These are phyloP conservation scores for Cheilosia soror DNA, from an alignment of 2,888 invertebrate genomes.

Conservation along the genomic window DNA sequence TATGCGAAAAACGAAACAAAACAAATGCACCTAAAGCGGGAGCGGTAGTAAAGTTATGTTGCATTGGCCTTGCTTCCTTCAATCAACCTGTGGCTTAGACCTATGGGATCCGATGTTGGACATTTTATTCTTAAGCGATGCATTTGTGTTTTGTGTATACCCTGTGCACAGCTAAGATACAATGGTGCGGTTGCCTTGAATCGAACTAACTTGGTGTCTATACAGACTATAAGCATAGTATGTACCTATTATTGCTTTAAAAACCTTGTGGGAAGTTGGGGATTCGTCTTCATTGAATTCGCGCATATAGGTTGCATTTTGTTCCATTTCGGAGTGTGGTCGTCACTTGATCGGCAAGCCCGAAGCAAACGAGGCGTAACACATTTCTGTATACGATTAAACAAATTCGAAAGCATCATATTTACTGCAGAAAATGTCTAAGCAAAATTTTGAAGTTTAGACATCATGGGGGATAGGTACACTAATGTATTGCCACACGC, in stretches of 20 bases:
- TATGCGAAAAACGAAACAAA: constrained; percentile 28
- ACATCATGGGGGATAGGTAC: too few species aligned
- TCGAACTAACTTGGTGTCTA: constrained; percentile 3
- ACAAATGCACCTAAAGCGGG: constrained; percentile 19
- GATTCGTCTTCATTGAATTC: constrained; percentile 40
- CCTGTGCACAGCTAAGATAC: neutral
- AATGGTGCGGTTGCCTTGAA: constrained; percentile 5
- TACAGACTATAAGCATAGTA: neutral
- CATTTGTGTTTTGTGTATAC: constrained; percentile 20
- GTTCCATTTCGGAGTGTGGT: constrained; percentile 13
- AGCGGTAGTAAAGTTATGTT: constrained; percentile 31
- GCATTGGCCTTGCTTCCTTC: constrained; percentile 35
- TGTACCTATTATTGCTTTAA: constrained; percentile 23
- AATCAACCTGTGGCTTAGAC: constrained; percentile 44
- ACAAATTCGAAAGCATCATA: too few species aligned
- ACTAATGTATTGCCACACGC: too few species aligned
- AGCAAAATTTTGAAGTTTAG: too few species aligned
- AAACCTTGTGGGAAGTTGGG: constrained; percentile 31
- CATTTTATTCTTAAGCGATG: constrained; percentile 12
- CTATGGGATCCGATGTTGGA: constrained; percentile 22
- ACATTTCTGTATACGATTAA: constrained; percentile 11
- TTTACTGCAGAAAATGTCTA: too few species aligned
- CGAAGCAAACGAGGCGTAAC: constrained; percentile 43
- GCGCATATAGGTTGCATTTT: constrained; percentile 15
- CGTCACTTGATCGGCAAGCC: constrained; percentile 13